Base-by-base conservation (phyloP, 2,797 vertebrate genomes). In the Erethizon dorsatum region DNA sequence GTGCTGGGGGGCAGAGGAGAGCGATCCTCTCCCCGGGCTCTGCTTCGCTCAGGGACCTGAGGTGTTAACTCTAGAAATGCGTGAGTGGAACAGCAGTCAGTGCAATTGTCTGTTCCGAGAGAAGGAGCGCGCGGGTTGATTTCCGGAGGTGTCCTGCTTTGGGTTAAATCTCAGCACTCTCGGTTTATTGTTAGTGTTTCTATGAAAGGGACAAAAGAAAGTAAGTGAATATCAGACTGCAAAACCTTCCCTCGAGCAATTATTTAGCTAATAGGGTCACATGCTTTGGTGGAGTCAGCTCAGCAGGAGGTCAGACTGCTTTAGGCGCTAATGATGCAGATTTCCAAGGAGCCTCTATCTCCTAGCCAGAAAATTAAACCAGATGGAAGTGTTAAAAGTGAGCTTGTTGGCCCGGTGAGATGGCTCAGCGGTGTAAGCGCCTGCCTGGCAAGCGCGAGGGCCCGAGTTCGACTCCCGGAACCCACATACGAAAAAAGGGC, bases 351-450 rank as follows among this genome's bases (percentile, higher is more conserved):
- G 71, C 52, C 93, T 86, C 18, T 92, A 47, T 52, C 85, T 94
- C 97, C 98, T 98, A 97, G 96, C 92, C 96, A 95, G 82, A 93
- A 97, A 97, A 97, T 95, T 96, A 95, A 97, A 84, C 52, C 92
- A 92, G n/a, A 97, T 54, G 11, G 61, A 98, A 98, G 93, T 97
- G 83, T 90, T 97, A 98, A 98, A 98, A 88, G 94, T 95, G 97
- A 98, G 97, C 65, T n/a, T n/a, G n/a, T n/a, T n/a, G n/a, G n/a
- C n/a, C n/a, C n/a, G n/a, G n/a, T n/a, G n/a, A n/a, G n/a, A n/a
- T n/a, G n/a, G n/a, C n/a, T n/a, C n/a, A n/a, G n/a, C n/a, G n/a
- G n/a, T n/a, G n/a, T n/a, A n/a, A n/a, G n/a, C n/a, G n/a, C n/a
- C n/a, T n/a, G n/a, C n/a, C n/a, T n/a, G n/a, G n/a, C n/a, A n/a